A percentile compares a stretch with the other conserved stretches of the same genome.
Evolutionary conservation across 2,797 vertebrate genomes (phyloP).

Genomic region (Enoplosus armatus): DNA sequence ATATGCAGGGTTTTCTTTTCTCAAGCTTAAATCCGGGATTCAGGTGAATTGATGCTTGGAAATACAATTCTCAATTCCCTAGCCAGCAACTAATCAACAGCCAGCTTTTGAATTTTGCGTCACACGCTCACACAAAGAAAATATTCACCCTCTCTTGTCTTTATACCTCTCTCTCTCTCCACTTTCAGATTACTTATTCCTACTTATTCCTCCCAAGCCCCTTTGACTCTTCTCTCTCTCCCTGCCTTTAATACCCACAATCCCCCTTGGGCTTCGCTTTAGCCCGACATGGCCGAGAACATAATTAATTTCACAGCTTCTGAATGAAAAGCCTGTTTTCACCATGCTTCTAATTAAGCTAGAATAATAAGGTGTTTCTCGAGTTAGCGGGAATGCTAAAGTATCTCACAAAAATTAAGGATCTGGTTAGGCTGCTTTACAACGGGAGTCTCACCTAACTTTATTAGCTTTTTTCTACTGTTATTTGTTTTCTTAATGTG

Average conservation of each 20-base stretch:
- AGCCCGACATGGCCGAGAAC: constrained; percentile 76
- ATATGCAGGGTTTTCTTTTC: constrained; percentile 33
- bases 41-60: constrained; percentile 30
- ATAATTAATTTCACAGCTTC: constrained; percentile 82
- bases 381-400: constrained; percentile 47
- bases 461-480: constrained; percentile 7
- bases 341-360: constrained; percentile 77
- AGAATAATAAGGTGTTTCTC: constrained; percentile 75
- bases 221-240: constrained; percentile 45
- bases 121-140: constrained; percentile 43
- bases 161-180: constrained; percentile 32
- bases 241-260: constrained; percentile 77
- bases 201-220: constrained; percentile 61
- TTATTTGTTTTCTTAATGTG: constrained; percentile 37
- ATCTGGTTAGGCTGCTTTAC: constrained; percentile 18
- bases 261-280: constrained; percentile 75
- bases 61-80: constrained; percentile 38
- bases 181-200: constrained; percentile 68
- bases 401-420: constrained; percentile 46
- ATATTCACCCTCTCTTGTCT: constrained; percentile 36
- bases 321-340: constrained; percentile 80
- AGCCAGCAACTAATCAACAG: constrained; percentile 39
- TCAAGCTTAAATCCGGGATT: constrained; percentile 36
- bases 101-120: constrained; percentile 40
- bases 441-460: constrained; percentile 37